phyloP scores from a whole-genome alignment of 2,888 invertebrate genomes.

The Phortica okadai region DNA sequence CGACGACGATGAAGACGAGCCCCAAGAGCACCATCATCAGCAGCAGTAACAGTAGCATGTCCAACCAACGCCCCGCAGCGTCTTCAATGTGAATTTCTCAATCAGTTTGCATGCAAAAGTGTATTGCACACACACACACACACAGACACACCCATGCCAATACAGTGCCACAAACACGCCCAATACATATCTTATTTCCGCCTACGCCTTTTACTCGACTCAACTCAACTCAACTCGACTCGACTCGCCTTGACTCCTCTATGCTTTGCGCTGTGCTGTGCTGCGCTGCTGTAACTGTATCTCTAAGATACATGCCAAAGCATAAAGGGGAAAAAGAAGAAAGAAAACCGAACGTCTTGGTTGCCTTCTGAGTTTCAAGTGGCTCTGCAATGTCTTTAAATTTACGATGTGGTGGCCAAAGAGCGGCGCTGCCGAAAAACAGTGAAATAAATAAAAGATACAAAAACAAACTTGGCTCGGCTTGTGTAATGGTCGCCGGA shows the following conservation, averaged over 20 bases:
- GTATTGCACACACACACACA: conserved; percentile 9
- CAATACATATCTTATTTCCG: conserved; percentile 27
- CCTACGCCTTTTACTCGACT: conserved; percentile 8
- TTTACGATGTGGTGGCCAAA: conserved; percentile 54
- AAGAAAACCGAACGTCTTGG: background rate
- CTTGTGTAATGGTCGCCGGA: conserved; percentile 46
- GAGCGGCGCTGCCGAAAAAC: conserved; percentile 28
- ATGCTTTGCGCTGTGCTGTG: background rate
- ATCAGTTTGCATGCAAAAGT: conserved; percentile 57
- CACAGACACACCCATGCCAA: conserved; percentile 28
- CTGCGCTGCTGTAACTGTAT: conserved; percentile 42
- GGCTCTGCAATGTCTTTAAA: conserved; percentile 62
- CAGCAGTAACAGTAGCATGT: background rate
- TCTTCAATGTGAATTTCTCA: conserved; percentile 50
- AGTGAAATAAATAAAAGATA: background rate
- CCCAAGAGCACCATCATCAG: conserved; percentile 18
- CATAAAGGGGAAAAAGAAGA: background rate
- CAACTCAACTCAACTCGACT: background rate
- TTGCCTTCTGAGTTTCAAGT: conserved; percentile 56
- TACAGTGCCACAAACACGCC: background rate
- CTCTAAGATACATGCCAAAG: conserved; percentile 15
- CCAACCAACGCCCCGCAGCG: conserved; percentile 32
- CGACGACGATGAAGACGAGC: background rate
- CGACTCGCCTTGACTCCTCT: too few species aligned
- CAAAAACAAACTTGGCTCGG: conserved; percentile 54